Conservation (phyloP, 2,113 vertebrate species). For the Ariopsis seemanni region DNA sequence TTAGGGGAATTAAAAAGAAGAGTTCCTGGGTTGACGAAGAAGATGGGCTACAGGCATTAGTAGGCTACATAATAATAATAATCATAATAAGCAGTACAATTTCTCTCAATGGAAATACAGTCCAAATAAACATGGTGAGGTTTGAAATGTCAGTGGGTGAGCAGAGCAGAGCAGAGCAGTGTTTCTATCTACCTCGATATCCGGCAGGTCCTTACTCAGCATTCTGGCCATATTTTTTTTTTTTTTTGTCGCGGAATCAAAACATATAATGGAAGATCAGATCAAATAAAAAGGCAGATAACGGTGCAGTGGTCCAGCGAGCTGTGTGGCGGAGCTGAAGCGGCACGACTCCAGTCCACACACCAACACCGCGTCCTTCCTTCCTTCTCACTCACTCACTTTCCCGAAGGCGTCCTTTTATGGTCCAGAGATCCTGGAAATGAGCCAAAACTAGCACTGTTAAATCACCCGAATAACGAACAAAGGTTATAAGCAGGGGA, state of each 20-base stretch:
- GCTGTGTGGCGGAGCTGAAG: neutral
- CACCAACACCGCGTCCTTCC: neutral
- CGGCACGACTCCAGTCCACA: neutral
- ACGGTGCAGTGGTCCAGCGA: neutral
- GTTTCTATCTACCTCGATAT: conserved; percentile 82
- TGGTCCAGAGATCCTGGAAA: neutral
- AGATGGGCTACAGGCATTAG: too few relatives aligned
- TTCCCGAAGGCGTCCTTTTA: neutral
- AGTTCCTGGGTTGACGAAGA: too few relatives aligned
- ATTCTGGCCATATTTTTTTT: conserved; percentile 68
- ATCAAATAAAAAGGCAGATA: neutral
- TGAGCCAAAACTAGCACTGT: neutral
- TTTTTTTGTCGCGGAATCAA: conserved; percentile 26
- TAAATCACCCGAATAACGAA: neutral
- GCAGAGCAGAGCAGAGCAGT: conserved; percentile 5
- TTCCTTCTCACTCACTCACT: too few relatives aligned
- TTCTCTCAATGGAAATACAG: neutral
- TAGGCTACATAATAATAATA: too few relatives aligned
- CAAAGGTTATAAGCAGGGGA: neutral
- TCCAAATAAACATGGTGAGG: neutral
- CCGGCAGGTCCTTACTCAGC: conserved; percentile 79
- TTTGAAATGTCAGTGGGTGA: neutral
- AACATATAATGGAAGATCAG: neutral
- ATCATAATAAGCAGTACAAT: neutral
- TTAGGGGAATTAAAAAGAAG: neutral